phyloP scores from a whole-genome alignment of 2,888 invertebrate species.

The Polyploca ridens region DNA sequence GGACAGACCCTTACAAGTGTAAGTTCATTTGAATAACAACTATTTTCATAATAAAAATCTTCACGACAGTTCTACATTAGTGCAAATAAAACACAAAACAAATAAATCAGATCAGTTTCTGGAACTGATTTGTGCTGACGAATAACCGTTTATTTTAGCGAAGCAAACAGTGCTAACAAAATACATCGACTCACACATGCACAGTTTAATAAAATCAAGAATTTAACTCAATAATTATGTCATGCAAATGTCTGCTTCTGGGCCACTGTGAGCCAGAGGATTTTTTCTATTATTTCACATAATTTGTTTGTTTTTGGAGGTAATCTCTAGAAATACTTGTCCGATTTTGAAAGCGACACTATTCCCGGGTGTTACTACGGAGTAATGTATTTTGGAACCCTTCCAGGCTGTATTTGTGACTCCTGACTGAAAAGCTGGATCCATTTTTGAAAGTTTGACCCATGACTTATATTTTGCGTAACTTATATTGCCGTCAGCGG shows the following conservation, averaged over 20 bases:
- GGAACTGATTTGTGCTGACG: constrained; percentile 37
- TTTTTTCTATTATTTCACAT: too few relatives aligned
- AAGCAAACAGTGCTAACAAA: constrained; percentile 70
- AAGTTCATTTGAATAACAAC: background rate
- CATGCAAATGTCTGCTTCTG: background rate
- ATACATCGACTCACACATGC: constrained; percentile 62
- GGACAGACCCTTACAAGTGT: background rate
- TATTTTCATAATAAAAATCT: constrained; percentile 13
- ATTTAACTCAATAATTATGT: constrained; percentile 17
- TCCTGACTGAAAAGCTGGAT: too few relatives aligned
- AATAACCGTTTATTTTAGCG: constrained; percentile 41
- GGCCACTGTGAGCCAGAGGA: too few relatives aligned
- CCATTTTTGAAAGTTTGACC: too few relatives aligned
- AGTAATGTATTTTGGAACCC: too few relatives aligned
- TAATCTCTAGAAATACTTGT: too few relatives aligned
- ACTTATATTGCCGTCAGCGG: too few relatives aligned
- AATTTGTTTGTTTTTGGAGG: too few relatives aligned
- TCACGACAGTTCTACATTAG: constrained; percentile 54
- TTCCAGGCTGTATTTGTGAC: too few relatives aligned
- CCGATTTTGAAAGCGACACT: too few relatives aligned
- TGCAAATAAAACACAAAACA: constrained; percentile 50
- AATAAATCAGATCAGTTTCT: constrained; percentile 43
- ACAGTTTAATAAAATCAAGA: constrained; percentile 32
- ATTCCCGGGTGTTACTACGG: too few relatives aligned
- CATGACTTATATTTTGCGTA: too few relatives aligned